Base-by-base conservation (phyloP, 1,140 invertebrate genomes). In the Drosophila parabipectinata region DNA sequence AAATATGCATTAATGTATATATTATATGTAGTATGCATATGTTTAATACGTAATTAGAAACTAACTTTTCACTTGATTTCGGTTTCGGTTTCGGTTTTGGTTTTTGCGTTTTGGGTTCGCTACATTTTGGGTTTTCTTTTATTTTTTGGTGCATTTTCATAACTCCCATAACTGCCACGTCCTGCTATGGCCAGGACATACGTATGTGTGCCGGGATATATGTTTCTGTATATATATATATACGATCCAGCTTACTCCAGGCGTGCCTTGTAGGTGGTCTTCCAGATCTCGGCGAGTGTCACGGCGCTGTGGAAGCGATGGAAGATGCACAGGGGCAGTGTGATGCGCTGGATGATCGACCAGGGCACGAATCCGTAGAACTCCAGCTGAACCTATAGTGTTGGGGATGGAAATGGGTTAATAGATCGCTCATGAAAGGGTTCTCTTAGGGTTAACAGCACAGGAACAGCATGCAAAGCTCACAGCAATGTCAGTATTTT, bases 251-350 rank as follows among this genome's bases (percentile, higher is more conserved):
- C 94, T 94, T 95, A 97, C 92, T 97, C 96, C 89, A 97, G 93
- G 72, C 96, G 95, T 68, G 96, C 96, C 93, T 98, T 98, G 94
- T 99, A 99, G 90, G 97, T 98, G 75, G 98, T 98, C 93, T 98
- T 98, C 98, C 98, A 99, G 66, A 99, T 98, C 93, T 99, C 98
- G 73, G 98, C 98, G 68, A 99, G 95, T 93, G 98, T 98, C 24
- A 99, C 97, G 18, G 97, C 97, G 32, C 98, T 98, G 93, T 99
- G 98, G 95, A 99, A 99, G 72, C 97, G 95, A 93, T 98, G 97
- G 95, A 99, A 99, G 91, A 99, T 99, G 93, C 97, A 97, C 50
- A 99, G 95, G 8, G 98, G 98, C 47, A 99, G 93, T 77, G 97
- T 98, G 64, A 98, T 95, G 75, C 97, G 96, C 90, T 98, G 97